Percentiles rank a stretch among this genome's conserved stretches.
Conservation (phyloP, 1,140 invertebrate species). For the Sinella curviseta region DNA sequence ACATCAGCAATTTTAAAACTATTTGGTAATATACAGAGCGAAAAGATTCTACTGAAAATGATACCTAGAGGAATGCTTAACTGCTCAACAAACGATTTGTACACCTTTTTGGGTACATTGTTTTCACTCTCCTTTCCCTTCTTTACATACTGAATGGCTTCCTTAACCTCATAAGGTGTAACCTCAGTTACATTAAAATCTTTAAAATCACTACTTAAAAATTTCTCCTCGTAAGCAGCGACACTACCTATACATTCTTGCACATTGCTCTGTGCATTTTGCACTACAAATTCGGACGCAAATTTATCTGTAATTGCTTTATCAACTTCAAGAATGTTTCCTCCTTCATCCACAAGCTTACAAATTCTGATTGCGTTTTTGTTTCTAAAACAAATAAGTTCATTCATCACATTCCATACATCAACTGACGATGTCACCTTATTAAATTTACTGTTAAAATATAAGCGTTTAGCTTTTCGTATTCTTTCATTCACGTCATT, state of each 20-base stretch:
- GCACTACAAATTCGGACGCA: background rate
- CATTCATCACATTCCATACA: slow-evolving; percentile 9
- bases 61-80: background rate
- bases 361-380: background rate
- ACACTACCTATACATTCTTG: background rate
- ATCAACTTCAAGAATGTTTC: background rate
- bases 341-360: background rate
- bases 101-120: background rate
- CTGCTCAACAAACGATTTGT: background rate
- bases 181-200: background rate
- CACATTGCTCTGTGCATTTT: background rate
- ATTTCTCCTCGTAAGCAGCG: background rate
- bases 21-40: background rate
- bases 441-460: background rate
- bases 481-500: background rate
- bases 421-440: background rate
- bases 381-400: background rate
- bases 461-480: background rate
- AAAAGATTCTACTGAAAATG: background rate
- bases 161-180: background rate
- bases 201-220: background rate
- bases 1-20: background rate
- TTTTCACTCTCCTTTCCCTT: background rate
- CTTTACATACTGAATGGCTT: background rate
- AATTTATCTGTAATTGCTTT: background rate